Evolutionary conservation across 1,140 invertebrate genomes (phyloP).

Genomic region (Rhopalosiphum padi): DNA sequence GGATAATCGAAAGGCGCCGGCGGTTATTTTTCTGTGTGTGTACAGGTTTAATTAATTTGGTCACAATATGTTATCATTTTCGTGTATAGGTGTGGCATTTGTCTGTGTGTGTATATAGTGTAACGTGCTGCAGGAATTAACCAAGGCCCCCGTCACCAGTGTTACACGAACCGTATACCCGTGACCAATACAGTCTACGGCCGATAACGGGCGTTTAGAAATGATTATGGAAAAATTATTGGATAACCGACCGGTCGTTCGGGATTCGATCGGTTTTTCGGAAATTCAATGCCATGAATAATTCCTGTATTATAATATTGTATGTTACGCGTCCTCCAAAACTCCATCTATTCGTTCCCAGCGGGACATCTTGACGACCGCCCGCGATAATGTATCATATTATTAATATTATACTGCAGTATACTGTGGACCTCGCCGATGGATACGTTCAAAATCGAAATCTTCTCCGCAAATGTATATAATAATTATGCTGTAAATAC

Average conservation of each 20-base stretch:
- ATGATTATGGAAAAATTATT: slow-evolving; percentile 11
- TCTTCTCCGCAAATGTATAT: no score
- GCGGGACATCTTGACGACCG: neutral
- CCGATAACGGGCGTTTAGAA: neutral
- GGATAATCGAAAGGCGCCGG: slow-evolving; percentile 25
- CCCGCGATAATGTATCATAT: neutral
- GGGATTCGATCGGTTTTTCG: neutral
- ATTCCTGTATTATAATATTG: neutral
- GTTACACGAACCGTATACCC: neutral
- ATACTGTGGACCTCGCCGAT: no score
- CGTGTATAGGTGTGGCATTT: neutral
- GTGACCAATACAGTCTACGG: neutral
- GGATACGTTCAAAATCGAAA: no score
- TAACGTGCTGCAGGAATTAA: neutral
- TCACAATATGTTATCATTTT: neutral
- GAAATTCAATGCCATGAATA: slow-evolving; percentile 27
- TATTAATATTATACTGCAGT: no score
- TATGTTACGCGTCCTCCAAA: neutral
- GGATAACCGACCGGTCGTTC: neutral
- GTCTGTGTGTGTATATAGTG: neutral
- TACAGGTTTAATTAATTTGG: slow-evolving; percentile 23
- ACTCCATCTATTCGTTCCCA: neutral
- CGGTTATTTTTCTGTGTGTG: neutral
- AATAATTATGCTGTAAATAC: no score
- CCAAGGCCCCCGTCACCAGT: neutral